Conservation (phyloP, 1,140 invertebrate species). For the Octopus bimaculoides region DNA sequence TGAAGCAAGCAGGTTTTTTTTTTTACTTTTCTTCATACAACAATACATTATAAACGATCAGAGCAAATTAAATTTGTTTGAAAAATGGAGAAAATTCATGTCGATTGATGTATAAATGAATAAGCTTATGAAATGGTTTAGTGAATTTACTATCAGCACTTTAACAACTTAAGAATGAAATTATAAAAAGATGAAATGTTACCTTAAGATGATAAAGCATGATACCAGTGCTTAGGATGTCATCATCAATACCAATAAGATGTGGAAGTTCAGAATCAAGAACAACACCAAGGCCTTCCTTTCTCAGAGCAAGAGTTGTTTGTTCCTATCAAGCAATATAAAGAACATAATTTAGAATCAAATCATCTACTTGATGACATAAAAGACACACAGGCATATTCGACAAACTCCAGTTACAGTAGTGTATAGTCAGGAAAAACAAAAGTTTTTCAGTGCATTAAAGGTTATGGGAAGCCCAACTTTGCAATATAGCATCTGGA, state of each 20-base stretch:
- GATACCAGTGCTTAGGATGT: conserved; percentile 80
- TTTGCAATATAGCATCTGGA: no score
- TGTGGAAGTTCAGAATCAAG: conserved; percentile 90
- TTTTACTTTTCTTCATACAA: no score
- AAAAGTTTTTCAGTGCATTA: no score
- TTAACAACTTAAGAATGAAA: background rate
- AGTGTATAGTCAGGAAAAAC: no score
- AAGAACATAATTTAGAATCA: no score
- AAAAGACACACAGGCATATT: no score
- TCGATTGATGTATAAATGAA: background rate
- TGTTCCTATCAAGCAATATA: conserved; percentile 67
- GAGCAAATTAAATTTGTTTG: no score
- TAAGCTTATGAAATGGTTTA: background rate
- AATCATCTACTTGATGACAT: no score
- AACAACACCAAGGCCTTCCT: conserved; percentile 72
- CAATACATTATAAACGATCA: no score
- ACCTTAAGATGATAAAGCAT: conserved; percentile 87
- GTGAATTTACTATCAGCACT: background rate
- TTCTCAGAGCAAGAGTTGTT: conserved; percentile 77
- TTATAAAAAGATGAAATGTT: conserved; percentile 11
- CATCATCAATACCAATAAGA: conserved; percentile 82
- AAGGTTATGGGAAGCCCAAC: no score
- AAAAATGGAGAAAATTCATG: background rate
- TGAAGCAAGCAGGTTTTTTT: conserved; percentile 3
- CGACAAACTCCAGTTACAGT: no score